These are phyloP conservation scores for Pangasianodon gigas DNA, from an alignment of 2,113 vertebrate species.

Conservation along the genomic window DNA sequence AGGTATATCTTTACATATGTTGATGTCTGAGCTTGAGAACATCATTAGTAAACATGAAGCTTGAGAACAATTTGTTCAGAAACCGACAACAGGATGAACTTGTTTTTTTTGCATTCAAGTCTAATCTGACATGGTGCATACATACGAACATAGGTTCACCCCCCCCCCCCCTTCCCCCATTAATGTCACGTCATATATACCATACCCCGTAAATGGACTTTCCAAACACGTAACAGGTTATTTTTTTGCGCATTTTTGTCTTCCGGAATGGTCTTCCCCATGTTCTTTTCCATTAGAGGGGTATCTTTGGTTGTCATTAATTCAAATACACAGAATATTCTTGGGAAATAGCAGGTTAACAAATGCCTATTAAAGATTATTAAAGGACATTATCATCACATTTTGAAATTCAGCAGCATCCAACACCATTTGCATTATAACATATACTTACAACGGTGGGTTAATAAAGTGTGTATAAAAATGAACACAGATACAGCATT, in stretches of 20 bases:
- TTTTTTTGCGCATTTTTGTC: slow-evolving; percentile 32
- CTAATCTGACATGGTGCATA: slow-evolving; percentile 36
- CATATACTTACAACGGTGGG: neutral
- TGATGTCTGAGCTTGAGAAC: neutral
- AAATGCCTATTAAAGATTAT: neutral
- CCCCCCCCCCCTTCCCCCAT: neutral
- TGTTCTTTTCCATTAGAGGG: slow-evolving; percentile 18
- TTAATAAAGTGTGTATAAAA: neutral
- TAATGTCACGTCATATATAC: slow-evolving; percentile 42
- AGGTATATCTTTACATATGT: neutral
- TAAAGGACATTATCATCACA: neutral
- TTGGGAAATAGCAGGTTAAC: neutral
- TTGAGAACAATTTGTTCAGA: slow-evolving; percentile 47
- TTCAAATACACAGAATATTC: neutral
- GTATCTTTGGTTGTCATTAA: neutral
- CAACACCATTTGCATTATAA: neutral
- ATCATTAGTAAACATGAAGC: slow-evolving; percentile 10
- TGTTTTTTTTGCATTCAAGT: slow-evolving; percentile 50
- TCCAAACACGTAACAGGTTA: slow-evolving; percentile 55
- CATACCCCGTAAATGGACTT: slow-evolving; percentile 47
- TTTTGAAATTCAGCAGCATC: neutral
- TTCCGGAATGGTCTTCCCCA: slow-evolving; percentile 49
- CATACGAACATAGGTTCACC: slow-evolving; percentile 22
- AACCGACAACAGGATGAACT: slow-evolving; percentile 46
- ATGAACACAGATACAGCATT: neutral